Percentiles rank a stretch among this genome's conserved stretches.
Conservation (phyloP, 1,140 invertebrate genomes). For the Myzus persicae region DNA sequence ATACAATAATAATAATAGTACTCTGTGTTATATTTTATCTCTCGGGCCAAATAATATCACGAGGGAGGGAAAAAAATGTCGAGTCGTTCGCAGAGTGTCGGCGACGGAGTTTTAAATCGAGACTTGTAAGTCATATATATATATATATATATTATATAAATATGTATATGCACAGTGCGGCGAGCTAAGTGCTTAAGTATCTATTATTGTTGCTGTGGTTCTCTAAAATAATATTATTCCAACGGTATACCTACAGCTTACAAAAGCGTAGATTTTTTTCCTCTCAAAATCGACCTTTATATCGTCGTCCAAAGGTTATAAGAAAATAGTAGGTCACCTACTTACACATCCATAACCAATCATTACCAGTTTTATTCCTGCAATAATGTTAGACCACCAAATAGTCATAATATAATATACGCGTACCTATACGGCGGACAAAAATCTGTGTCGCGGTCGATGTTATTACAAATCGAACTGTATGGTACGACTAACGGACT, state of each 20-base stretch:
- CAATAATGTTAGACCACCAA: neutral
- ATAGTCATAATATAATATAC: neutral
- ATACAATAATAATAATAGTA: neutral
- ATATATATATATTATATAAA: neutral
- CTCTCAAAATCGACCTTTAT: neutral
- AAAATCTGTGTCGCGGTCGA: neutral
- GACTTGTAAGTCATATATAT: neutral
- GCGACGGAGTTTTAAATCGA: neutral
- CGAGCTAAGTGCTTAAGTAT: neutral
- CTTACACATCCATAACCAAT: neutral
- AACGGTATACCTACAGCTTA: neutral
- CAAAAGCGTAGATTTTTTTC: neutral
- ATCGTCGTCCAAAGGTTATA: neutral
- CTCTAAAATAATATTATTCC: neutral
- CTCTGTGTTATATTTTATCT: neutral
- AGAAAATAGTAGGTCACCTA: neutral
- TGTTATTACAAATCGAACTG: neutral
- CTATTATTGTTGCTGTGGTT: neutral
- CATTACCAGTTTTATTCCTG: neutral
- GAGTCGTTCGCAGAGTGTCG: neutral
- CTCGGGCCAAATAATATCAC: neutral
- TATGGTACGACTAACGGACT: too few species aligned
- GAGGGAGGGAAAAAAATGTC: neutral
- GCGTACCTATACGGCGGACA: neutral
- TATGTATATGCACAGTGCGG: neutral